Evolutionary conservation across 2,888 invertebrate genomes (phyloP).

Genomic region (Philaethria dido): DNA sequence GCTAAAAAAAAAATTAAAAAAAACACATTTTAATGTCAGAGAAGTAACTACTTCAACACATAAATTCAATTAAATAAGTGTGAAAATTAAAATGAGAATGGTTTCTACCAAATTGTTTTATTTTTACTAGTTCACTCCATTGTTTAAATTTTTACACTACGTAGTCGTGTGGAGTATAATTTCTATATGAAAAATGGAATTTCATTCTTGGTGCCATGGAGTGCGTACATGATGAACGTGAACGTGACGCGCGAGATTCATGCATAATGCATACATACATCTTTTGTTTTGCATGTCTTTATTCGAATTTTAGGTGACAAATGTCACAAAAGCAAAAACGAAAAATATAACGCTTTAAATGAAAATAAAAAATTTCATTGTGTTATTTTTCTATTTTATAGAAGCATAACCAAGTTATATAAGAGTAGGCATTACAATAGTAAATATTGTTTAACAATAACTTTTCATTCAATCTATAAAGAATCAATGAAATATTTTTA

Average conservation of each 20-base stretch:
- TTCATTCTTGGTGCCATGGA: constrained; percentile 40
- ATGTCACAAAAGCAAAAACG: constrained; percentile 28
- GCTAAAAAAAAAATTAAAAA: too few relatives aligned
- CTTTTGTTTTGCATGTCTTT: constrained; percentile 41
- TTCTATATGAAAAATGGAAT: constrained; percentile 36
- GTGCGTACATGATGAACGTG: constrained; percentile 36
- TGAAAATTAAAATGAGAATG: not conserved
- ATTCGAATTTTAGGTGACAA: constrained; percentile 36
- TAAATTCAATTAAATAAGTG: not conserved
- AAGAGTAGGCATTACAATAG: too few relatives aligned
- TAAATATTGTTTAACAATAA: too few relatives aligned
- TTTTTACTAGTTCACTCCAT: constrained; percentile 17
- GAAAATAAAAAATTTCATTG: not conserved
- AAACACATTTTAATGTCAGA: too few relatives aligned
- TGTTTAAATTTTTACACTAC: constrained; percentile 17
- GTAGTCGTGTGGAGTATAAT: constrained; percentile 18
- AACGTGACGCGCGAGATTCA: constrained; percentile 37
- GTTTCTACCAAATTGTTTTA: not conserved
- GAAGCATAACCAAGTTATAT: not conserved
- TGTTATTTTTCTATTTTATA: not conserved
- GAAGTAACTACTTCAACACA: not conserved
- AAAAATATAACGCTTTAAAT: constrained; percentile 13
- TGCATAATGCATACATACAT: constrained; percentile 37
- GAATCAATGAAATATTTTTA: too few relatives aligned
- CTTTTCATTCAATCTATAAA: too few relatives aligned